Conservation (phyloP, 2,888 invertebrate species). For the Eupithecia exiguata region DNA sequence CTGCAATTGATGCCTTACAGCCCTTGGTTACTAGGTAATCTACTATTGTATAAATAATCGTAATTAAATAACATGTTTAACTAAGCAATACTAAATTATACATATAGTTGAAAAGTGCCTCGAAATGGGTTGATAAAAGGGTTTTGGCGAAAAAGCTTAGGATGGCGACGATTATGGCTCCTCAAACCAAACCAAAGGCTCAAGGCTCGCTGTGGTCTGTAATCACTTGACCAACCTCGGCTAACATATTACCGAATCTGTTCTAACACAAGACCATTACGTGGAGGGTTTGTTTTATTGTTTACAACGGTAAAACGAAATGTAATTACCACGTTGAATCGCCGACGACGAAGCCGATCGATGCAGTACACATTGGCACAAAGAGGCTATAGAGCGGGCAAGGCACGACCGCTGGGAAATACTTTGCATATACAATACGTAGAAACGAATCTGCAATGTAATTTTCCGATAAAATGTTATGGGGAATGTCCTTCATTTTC, state of each 20-base stretch:
- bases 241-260: neutral
- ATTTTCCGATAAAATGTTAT: neutral
- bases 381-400: constrained; percentile 20
- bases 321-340: constrained; percentile 47
- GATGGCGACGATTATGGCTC: too few species aligned
- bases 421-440: constrained; percentile 6
- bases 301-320: constrained; percentile 41
- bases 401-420: neutral
- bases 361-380: constrained; percentile 25
- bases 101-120: too few species aligned
- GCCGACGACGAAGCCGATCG: constrained; percentile 25
- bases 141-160: too few species aligned
- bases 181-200: too few species aligned
- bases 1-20: too few species aligned
- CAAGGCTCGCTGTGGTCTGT: too few species aligned
- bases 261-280: neutral
- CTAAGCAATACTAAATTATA: too few species aligned
- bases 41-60: too few species aligned
- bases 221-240: too few species aligned
- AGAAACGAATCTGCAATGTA: constrained; percentile 13
- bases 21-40: too few species aligned
- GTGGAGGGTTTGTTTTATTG: constrained; percentile 1
- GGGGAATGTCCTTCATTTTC: constrained; percentile 1
- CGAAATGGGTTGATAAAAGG: too few species aligned
- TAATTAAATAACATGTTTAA: too few species aligned